Evolutionary conservation across 2,888 invertebrate genomes (phyloP), one percentile per base, ranked within the genome.

Genomic region (Catonia carolina): DNA sequence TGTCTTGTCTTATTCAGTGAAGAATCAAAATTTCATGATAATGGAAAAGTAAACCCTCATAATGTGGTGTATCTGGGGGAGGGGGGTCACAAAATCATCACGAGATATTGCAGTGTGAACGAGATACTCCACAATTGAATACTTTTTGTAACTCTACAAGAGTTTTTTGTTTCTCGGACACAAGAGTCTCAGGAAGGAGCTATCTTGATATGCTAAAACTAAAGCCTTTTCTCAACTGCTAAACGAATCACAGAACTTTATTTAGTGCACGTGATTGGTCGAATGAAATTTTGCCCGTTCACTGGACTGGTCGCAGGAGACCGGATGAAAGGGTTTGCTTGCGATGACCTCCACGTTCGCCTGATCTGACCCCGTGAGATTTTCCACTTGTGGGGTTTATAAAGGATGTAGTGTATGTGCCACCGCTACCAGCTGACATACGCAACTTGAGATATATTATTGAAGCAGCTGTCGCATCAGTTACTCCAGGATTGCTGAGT

Each of bases 1-100:
- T 27, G 15, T 41, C 41, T n/a, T 15, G 15, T 41, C 41, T n/a
- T 41, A 15, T 41, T 41, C 41, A 41, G 12, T 41, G 41, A 41
- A 8, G 41, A 41, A 41, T 41, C 17, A 41, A 41, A 2, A 41
- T 8, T 12, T 41, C 15, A 15, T 15, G n/a, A 14, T 15, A 14
- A 41, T 41, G 17, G 41, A 41, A 2, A 41, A 6, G 17, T 41
- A 14, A 41, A 41, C 41, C n/a, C 15, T 41, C 8, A 41, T 41
- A 41, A 41, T 27, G 27, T 27, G 27, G n/a, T 8, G 17, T 41
- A 41, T 41, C 14, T 41, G 41, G 41, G 41, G 17, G 10, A 2
- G n/a, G 41, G 41, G 41, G 17, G 10, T 41, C 14, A 15, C 2
- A 41, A 41, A 41, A 27, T 27, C 17, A n/a, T 7, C 10, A 41